Base-by-base conservation (phyloP, 2,888 invertebrate species). In the Caenorhabditis sulstoni region DNA sequence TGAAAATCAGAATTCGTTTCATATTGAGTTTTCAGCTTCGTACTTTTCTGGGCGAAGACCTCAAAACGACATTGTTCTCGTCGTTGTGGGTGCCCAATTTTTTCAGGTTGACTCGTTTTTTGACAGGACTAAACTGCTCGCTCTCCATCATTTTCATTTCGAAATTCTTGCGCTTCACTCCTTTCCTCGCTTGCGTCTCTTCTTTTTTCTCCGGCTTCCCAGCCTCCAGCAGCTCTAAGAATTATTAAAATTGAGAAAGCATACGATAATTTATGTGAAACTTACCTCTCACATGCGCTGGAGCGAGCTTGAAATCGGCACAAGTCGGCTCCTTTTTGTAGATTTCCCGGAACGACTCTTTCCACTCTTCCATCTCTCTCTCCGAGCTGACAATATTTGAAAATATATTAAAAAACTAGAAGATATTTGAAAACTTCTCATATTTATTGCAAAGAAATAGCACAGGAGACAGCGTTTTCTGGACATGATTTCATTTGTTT, bases 281-380 rank as follows among this genome's bases (percentile, higher is more conserved):
- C 39, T 49, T n/a, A 80, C 85, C 67, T 81, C 65, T 64, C 1
- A 85, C 58, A 62, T 79, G 68, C 9, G 22, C 52, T n/a, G 83
- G 84, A 20, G 84, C 82, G 3, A 84, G 29, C 29, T 29, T 3
- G 29, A 29, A 29, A 29, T 85, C 85, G 9, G 53, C 55, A 11
- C 82, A 67, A 22, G 79, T 80, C 22, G 87, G 87, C 9, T 85
- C 79, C 64, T 81, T 81, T 9, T 82, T 83, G 55, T 87, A 81
- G 50, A 87, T 83, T 23, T 78, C 77, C 35, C 82, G 83, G 62
- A 85, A 87, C 9, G 82, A 81, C 20, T 59, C 35, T 35, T 76
- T 75, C 87, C 87, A 87, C 37, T 59, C 67, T n/a, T 81, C 79
- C 53, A 79, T 64, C 41, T 12, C 29, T 70, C 59, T 79, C 29